Conservation (phyloP, 2,797 vertebrate genomes). For the Xiphophorus birchmanni region DNA sequence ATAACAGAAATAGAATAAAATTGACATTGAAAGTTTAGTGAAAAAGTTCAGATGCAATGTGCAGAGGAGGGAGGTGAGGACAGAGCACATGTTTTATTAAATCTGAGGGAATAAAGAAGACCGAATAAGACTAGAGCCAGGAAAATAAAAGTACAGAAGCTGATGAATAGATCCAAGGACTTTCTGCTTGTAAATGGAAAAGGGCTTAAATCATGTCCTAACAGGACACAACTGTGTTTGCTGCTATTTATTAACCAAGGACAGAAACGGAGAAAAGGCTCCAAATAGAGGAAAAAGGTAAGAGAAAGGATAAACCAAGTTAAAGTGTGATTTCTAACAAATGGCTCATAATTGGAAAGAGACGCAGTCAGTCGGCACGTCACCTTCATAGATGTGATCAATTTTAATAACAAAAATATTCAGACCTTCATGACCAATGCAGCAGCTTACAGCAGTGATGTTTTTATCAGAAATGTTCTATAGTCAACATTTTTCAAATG, state of each 20-base stretch:
- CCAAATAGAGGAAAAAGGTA: not conserved
- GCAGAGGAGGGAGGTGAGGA: not conserved
- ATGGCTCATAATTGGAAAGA: not conserved
- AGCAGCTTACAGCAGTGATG: not conserved
- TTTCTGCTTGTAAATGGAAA: slow-evolving; percentile 1
- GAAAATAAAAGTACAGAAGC: not conserved
- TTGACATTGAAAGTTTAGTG: not conserved
- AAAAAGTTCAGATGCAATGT: not conserved
- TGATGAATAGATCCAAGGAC: not conserved
- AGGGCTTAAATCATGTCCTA: not conserved
- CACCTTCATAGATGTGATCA: not conserved
- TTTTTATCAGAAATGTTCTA: not conserved
- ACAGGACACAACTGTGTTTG: not conserved
- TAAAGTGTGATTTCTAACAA: not conserved
- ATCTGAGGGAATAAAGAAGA: not conserved
- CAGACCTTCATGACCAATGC: not conserved
- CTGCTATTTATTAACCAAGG: not conserved
- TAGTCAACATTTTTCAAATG: not conserved
- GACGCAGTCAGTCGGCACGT: not conserved
- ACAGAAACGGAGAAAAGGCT: not conserved
- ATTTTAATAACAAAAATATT: not conserved
- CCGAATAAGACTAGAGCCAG: not conserved
- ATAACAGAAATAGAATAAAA: not conserved
- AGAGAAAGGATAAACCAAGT: not conserved
- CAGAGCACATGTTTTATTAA: not conserved